phyloP scores from a whole-genome alignment of 2,113 vertebrate species.

The Loxodonta africana region DNA sequence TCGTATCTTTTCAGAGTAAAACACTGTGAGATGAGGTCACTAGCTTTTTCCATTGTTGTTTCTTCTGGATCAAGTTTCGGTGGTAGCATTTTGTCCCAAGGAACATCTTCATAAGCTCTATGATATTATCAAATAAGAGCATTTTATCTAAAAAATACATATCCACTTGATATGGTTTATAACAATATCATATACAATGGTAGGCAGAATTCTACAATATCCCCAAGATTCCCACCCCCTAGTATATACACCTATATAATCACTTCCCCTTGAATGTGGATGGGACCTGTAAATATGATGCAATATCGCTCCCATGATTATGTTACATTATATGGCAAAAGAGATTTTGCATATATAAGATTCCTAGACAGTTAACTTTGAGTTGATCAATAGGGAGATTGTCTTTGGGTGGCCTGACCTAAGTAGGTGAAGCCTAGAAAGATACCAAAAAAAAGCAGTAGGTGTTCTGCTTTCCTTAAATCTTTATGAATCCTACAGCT shows the following conservation, averaged over 20 bases:
- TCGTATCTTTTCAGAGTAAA: constrained; percentile 85
- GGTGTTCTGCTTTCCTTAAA: background rate
- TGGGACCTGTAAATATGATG: too few relatives aligned
- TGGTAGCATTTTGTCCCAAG: constrained; percentile 87
- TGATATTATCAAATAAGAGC: background rate
- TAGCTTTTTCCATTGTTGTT: constrained; percentile 82
- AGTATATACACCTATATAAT: fast-evolving
- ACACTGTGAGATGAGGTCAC: constrained; percentile 84
- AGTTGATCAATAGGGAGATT: background rate
- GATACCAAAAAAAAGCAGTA: background rate
- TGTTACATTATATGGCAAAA: background rate
- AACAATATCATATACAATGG: fast-evolving
- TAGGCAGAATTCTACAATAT: background rate
- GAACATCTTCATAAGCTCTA: constrained; percentile 87
- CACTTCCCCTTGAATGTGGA: fast-evolving
- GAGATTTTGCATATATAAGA: too few relatives aligned
- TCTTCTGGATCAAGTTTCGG: constrained; percentile 80
- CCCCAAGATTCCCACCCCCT: background rate
- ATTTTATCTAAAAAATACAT: background rate
- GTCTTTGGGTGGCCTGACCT: background rate
- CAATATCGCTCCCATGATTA: background rate
- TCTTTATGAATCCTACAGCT: fast-evolving
- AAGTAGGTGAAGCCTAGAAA: background rate
- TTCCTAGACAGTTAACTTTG: background rate
- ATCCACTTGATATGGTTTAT: fast-evolving